Percentiles rank a stretch among this genome's conserved stretches.
These are phyloP conservation scores for Bovichtus variegatus DNA, from an alignment of 2,797 vertebrate species.

Conservation along the genomic window DNA sequence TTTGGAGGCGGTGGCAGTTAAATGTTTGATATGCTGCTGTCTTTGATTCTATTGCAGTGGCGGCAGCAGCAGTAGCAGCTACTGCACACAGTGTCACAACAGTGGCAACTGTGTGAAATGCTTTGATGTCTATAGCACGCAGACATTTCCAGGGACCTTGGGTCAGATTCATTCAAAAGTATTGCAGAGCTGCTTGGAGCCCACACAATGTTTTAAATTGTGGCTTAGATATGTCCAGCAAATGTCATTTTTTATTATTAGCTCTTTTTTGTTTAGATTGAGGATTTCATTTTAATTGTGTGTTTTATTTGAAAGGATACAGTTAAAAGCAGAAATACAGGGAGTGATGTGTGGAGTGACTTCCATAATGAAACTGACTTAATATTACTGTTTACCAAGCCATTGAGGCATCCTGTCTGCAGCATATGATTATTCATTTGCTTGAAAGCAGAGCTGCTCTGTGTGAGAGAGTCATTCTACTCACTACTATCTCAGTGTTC, in stretches of 20 bases:
- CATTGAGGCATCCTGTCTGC: slow-evolving; percentile 1
- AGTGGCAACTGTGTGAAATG: neutral
- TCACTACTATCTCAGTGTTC: neutral
- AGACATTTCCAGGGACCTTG: neutral
- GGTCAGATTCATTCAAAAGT: slow-evolving; percentile 15
- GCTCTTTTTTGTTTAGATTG: neutral
- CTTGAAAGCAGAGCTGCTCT: slow-evolving; percentile 1
- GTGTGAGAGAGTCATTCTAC: slow-evolving; percentile 4
- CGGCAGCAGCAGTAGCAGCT: neutral
- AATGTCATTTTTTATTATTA: neutral
- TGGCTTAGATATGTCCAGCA: neutral
- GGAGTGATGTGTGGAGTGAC: neutral
- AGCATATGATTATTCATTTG: slow-evolving; percentile 14
- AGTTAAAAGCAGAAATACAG: neutral
- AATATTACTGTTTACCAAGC: neutral
- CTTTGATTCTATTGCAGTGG: neutral
- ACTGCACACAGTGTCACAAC: neutral
- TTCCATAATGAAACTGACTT: neutral
- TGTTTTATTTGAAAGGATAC: neutral
- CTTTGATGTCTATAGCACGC: slow-evolving; percentile 21
- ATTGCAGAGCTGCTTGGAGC: neutral
- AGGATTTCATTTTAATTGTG: neutral
- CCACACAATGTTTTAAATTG: neutral
- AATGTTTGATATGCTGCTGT: slow-evolving; percentile 6
- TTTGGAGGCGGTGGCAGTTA: neutral